Evolutionary conservation across 2,888 invertebrate species (phyloP).

Genomic region (Macrosiphum euphorbiae): DNA sequence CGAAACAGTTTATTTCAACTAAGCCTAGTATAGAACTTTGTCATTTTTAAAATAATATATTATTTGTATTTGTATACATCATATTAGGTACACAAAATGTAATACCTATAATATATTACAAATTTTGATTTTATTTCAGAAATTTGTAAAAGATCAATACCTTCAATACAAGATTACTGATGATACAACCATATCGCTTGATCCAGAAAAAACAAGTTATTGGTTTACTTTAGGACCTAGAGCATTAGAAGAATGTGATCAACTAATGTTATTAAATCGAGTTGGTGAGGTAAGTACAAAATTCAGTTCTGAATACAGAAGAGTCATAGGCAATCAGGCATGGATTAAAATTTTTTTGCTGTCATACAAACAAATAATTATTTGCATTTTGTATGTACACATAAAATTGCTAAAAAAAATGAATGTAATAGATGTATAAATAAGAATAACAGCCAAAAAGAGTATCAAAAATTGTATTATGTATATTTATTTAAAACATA

Average conservation of each 20-base stretch:
- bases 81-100: not conserved
- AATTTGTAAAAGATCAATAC: conserved; percentile 55
- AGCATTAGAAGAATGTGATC: conserved; percentile 48
- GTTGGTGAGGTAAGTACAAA: conserved; percentile 28
- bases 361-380: not conserved
- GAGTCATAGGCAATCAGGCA: not conserved
- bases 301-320: not conserved
- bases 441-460: not conserved
- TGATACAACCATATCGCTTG: conserved; percentile 38
- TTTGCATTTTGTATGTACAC: not conserved
- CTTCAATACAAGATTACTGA: conserved; percentile 38
- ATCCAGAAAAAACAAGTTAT: conserved; percentile 53
- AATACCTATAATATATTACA: not conserved
- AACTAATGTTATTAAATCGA: not conserved
- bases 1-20: not conserved
- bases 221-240: conserved; percentile 59
- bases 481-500: not conserved
- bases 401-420: not conserved
- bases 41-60: not conserved
- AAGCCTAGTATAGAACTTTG: not conserved
- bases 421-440: not conserved
- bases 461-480: not conserved
- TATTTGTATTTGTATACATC: not conserved
- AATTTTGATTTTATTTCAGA: conserved; percentile 37
- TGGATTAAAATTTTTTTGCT: not conserved